Percentiles rank a stretch among this genome's conserved stretches.
These are phyloP conservation scores for Corythaixoides concolor DNA, from an alignment of 2,113 vertebrate genomes.

Conservation along the genomic window DNA sequence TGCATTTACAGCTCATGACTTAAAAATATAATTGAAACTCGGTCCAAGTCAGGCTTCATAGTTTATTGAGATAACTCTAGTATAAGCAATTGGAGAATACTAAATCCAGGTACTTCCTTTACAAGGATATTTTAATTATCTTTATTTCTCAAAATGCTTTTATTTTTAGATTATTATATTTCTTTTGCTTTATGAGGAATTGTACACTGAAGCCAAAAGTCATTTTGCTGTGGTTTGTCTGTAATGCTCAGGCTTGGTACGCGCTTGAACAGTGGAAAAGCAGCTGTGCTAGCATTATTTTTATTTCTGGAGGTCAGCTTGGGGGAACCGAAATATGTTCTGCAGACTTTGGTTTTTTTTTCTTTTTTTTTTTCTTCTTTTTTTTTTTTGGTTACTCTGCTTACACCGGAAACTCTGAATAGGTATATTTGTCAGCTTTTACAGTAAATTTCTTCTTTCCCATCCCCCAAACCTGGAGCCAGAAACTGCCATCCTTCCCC, in stretches of 20 bases:
- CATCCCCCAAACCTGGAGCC: conserved; percentile 33
- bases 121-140: not conserved
- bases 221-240: not conserved
- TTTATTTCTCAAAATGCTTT: not conserved
- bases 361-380: not conserved
- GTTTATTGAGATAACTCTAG: not conserved
- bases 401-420: conserved; percentile 67
- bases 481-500: conserved; percentile 50
- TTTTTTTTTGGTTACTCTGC: conserved; percentile 52
- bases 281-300: conserved; percentile 72
- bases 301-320: conserved; percentile 62
- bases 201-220: not conserved
- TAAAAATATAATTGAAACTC: not conserved
- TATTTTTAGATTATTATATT: fast-evolving
- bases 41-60: not conserved
- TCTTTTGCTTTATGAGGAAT: not conserved
- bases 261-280: conserved; percentile 29
- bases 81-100: not conserved
- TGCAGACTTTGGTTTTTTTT: conserved; percentile 57
- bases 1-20: not conserved
- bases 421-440: conserved; percentile 67
- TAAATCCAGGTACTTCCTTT: not conserved
- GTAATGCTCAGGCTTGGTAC: not conserved
- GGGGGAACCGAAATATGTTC: conserved; percentile 73
- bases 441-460: conserved; percentile 58